Base-by-base conservation (phyloP, 35 echinoderm and acorn worm species). In the Strongylocentrotus purpuratus region DNA sequence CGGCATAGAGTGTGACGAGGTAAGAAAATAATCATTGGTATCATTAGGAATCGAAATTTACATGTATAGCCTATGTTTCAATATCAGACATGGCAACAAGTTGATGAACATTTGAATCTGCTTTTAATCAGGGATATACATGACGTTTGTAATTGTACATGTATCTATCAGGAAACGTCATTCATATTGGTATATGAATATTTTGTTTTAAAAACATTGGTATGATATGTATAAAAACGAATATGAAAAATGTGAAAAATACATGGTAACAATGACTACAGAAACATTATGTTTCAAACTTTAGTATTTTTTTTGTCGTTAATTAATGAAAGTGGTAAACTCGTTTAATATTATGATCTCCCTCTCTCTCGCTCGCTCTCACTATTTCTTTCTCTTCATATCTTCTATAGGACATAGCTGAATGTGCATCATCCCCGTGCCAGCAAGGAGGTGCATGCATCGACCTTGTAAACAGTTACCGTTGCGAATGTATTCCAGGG, bases 391-490 rank as follows among this genome's bases (percentile, higher is more conserved):
- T 86, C 33, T 33, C 32, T 22, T 0, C 85, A 17, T 18, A 10
- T 52, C 13, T 13, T 52, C 48, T 18, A 14, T 46, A 93, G 91
- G 25, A 93, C 41, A 93, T 93, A 18, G 91, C 35, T 50, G 91
- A 93, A 58, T 93, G 91, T 48, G 91, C 91, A 48, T 93, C 91
- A 58, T 93, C 91, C 22, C 91, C 91, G 22, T 93, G 91, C 58
- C 46, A 93, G 46, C 45, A 58, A 47, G 46, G 91, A 48, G 91
- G 46, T 32, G 5, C 45, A 31, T 93, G 91, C 48, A 32, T 25
- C 2, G 91, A 93, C 48, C n/a, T 33, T 0, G 25, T 93, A 31
- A 93, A 93, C 14, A 58, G 91, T 31, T 93, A 93, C 91, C 32
- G n/a, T 31, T 93, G 91, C 31, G 48, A 93, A 13, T 93, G 91